Evolutionary conservation across 2,113 vertebrate species (phyloP).

Genomic region (Ceyx cyanopectus): DNA sequence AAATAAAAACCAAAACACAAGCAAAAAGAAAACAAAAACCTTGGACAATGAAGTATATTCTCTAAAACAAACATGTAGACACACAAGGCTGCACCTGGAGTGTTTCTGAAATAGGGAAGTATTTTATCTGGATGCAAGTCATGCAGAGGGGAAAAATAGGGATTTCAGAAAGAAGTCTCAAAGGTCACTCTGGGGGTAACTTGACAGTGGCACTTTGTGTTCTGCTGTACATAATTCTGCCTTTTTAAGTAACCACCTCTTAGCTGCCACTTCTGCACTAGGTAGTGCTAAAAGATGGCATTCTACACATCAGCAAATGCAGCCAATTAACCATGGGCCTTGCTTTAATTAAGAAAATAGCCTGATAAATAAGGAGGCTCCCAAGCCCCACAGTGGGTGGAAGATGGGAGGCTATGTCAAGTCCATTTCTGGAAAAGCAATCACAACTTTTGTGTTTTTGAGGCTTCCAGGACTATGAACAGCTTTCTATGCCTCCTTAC

Average conservation of each 20-base stretch:
- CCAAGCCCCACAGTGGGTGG: neutral
- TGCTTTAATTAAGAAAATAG: neutral
- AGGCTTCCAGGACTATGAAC: neutral
- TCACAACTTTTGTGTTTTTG: neutral
- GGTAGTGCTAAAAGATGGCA: neutral
- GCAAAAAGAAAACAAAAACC: neutral
- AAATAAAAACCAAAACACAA: constrained; percentile 33
- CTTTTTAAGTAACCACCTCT: constrained; percentile 7
- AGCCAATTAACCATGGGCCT: neutral
- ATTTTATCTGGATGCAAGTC: neutral
- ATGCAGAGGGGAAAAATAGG: neutral
- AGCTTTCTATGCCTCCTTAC: neutral
- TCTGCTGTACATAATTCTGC: constrained; percentile 17
- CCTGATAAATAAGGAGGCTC: neutral
- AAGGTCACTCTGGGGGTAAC: neutral
- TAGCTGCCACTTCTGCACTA: neutral
- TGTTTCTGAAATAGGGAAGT: neutral
- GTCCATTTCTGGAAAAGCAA: neutral
- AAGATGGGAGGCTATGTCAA: neutral
- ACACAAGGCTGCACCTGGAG: neutral
- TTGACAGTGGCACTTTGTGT: neutral
- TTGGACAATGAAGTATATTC: neutral
- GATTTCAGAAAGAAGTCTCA: constrained; percentile 25
- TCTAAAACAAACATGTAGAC: neutral
- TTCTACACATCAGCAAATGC: neutral